These are phyloP conservation scores for Uloborus diversus DNA, from an alignment of 1,140 invertebrate genomes.

Conservation along the genomic window DNA sequence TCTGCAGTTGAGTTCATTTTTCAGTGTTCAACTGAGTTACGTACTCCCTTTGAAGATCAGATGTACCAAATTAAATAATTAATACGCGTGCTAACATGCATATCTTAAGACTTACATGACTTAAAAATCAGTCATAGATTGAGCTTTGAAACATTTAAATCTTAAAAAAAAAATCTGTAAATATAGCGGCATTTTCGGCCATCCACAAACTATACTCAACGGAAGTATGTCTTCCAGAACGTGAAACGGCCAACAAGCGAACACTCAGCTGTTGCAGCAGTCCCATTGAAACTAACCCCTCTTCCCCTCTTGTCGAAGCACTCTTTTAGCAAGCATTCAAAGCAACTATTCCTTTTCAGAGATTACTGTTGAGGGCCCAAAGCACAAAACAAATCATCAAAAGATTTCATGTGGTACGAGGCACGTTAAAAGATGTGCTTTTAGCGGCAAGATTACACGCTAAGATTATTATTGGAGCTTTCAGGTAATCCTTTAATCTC, in stretches of 20 bases:
- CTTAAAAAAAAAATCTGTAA: too few species aligned
- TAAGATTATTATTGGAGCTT: conserved; percentile 26
- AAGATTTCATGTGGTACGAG: not conserved
- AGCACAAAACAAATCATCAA: conserved; percentile 37
- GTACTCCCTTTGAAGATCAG: too few species aligned
- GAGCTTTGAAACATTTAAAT: too few species aligned
- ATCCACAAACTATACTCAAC: too few species aligned
- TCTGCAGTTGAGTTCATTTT: too few species aligned
- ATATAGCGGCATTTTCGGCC: too few species aligned
- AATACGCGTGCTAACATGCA: too few species aligned
- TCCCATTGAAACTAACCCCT: not conserved
- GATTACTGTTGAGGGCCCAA: conserved; percentile 8
- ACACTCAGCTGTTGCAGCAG: not conserved
- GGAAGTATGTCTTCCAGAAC: not conserved
- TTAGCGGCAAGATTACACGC: conserved; percentile 33
- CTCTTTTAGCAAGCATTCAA: not conserved
- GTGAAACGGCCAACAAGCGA: conserved; percentile 30
- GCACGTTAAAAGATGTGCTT: conserved; percentile 5
- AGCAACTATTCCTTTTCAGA: conserved; percentile 2
- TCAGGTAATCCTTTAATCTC: conserved; percentile 48
- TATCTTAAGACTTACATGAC: too few species aligned
- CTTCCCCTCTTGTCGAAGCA: not conserved
- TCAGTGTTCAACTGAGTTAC: too few species aligned
- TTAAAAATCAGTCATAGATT: too few species aligned
- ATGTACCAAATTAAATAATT: too few species aligned